Evolutionary conservation across 2,113 vertebrate genomes (phyloP).

Genomic region (Columba livia): DNA sequence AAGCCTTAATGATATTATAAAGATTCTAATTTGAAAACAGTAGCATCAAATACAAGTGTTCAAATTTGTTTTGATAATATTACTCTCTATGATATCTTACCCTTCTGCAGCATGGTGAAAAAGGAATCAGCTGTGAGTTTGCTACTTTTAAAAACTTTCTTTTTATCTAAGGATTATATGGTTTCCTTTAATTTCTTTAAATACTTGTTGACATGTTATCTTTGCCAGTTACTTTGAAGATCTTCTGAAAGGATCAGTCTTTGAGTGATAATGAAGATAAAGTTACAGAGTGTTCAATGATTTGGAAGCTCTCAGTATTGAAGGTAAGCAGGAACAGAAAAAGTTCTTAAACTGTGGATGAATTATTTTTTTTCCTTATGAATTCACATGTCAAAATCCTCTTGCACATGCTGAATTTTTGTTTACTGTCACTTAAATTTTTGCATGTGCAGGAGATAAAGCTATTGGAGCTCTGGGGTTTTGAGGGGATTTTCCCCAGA

Average conservation of each 20-base stretch:
- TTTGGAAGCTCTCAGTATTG: neutral
- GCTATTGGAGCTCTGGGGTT: neutral
- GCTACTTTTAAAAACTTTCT: neutral
- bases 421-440: neutral
- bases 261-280: constrained; percentile 7
- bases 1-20: neutral
- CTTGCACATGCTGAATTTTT: neutral
- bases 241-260: neutral
- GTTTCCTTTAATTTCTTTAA: constrained; percentile 14
- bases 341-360: neutral
- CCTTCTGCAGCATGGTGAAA: neutral
- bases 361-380: neutral
- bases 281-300: neutral
- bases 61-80: neutral
- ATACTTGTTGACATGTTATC: neutral
- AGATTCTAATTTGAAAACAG: neutral
- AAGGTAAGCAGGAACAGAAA: neutral
- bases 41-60: neutral
- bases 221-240: constrained; percentile 10
- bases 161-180: neutral
- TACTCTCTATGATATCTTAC: neutral
- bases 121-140: neutral
- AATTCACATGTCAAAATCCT: neutral
- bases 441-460: neutral
- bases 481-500: neutral